A percentile compares a stretch with the other conserved stretches of the same genome.
Evolutionary conservation across 2,113 vertebrate genomes (phyloP).

Genomic region (Struthio camelus): DNA sequence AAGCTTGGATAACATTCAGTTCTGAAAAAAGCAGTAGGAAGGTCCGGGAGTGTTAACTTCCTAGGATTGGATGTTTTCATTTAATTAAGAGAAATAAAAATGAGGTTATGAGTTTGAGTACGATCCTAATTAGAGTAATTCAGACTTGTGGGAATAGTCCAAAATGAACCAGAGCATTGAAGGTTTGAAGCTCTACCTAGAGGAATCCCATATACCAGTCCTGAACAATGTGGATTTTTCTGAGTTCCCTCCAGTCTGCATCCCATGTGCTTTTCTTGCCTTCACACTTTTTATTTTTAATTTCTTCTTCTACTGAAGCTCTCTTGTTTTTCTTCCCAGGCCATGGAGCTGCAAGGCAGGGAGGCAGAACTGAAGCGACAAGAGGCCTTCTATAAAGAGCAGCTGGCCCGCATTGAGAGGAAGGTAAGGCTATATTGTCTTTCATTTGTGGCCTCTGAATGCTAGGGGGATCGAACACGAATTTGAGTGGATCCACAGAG

Average conservation of each 20-base stretch:
- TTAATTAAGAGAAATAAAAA: not conserved
- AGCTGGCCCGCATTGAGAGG: conserved; percentile 85
- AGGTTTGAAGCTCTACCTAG: not conserved
- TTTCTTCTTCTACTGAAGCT: not conserved
- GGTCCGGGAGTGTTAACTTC: not conserved
- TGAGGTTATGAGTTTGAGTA: not conserved
- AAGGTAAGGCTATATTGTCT: conserved; percentile 78
- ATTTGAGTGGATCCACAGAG: not conserved
- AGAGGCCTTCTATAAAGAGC: conserved; percentile 87
- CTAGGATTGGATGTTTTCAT: not conserved
- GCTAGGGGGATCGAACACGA: rapidly evolving
- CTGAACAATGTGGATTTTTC: not conserved
- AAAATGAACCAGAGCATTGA: not conserved
- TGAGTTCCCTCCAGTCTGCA: not conserved
- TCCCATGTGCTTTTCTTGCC: not conserved
- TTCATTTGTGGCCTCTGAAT: not conserved
- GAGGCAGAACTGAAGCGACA: conserved; percentile 82
- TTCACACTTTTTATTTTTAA: not conserved
- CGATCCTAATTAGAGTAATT: not conserved
- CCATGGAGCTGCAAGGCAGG: conserved; percentile 79
- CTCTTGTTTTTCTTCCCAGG: conserved; percentile 72
- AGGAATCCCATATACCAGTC: not conserved
- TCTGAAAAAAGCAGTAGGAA: not conserved
- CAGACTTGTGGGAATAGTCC: not conserved
- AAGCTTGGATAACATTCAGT: not conserved